Conservation (phyloP, 1,140 invertebrate species). For the Himalopsyche phryganea region DNA sequence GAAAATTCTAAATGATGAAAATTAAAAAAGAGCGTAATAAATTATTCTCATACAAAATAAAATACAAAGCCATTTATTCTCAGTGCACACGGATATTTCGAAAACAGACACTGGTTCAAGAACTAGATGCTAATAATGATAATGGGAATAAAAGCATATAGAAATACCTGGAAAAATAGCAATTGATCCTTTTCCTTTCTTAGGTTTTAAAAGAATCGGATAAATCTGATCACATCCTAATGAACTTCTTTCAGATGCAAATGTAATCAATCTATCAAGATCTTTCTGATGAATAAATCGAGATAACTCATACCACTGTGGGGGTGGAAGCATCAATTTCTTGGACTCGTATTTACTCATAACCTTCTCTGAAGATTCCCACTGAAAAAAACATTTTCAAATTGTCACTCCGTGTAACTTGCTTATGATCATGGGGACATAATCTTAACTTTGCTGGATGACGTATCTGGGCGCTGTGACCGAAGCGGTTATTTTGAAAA, state of each 20-base stretch:
- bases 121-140: too few relatives aligned
- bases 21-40: too few relatives aligned
- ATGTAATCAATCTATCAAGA: conserved; percentile 21
- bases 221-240: conserved; percentile 33
- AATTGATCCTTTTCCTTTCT: conserved; percentile 25
- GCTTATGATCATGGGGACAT: too few relatives aligned
- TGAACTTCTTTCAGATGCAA: conserved; percentile 23
- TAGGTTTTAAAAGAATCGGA: conserved; percentile 28
- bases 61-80: too few relatives aligned
- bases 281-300: conserved; percentile 29
- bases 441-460: too few relatives aligned
- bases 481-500: too few relatives aligned
- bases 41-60: too few relatives aligned
- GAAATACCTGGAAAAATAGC: conserved; percentile 29
- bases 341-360: conserved; percentile 36
- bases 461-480: too few relatives aligned
- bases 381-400: conserved; percentile 49
- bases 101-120: too few relatives aligned
- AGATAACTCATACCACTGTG: conserved; percentile 57
- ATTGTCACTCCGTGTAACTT: too few relatives aligned
- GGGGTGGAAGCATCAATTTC: conserved; percentile 48
- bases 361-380: conserved; percentile 50
- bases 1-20: too few relatives aligned
- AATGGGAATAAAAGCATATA: neutral
- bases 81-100: too few relatives aligned